phyloP scores from a whole-genome alignment of 2,797 vertebrate species.

The Gymnocypris eckloni region DNA sequence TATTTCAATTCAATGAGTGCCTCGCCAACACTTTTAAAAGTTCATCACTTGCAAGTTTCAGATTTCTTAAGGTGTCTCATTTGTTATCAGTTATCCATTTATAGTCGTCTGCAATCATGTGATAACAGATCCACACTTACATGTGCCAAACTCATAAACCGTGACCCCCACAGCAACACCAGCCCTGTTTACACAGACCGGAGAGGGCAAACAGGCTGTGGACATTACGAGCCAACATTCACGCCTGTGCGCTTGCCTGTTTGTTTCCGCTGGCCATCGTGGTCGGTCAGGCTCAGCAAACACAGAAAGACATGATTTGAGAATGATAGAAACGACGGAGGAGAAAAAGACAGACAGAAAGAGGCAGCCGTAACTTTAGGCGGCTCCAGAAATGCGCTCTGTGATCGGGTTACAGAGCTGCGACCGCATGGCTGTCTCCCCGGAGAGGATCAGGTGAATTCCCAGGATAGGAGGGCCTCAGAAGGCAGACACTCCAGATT shows the following conservation, averaged over 20 bases:
- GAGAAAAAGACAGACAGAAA: neutral
- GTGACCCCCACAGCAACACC: conserved; percentile 37
- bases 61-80: conserved; percentile 11
- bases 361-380: conserved; percentile 36
- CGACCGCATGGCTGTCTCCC: conserved; percentile 49
- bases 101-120: conserved; percentile 6
- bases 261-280: conserved; percentile 32
- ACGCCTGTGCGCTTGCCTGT: conserved; percentile 43
- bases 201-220: conserved; percentile 33
- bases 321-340: neutral
- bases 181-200: conserved; percentile 34
- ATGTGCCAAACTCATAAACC: conserved; percentile 36
- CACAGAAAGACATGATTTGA: conserved; percentile 7
- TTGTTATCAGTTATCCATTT: conserved; percentile 22
- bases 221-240: conserved; percentile 40
- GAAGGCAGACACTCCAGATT: conserved; percentile 68
- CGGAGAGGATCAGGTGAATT: conserved; percentile 63
- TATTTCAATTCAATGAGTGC: conserved; percentile 39
- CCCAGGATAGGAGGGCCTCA: conserved; percentile 61
- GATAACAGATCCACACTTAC: conserved; percentile 17
- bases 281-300: conserved; percentile 9
- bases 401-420: conserved; percentile 57
- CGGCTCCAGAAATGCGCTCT: conserved; percentile 35
- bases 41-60: conserved; percentile 33
- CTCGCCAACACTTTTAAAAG: conserved; percentile 42